Percentiles rank a stretch among this genome's conserved stretches.
These are phyloP conservation scores for Psammodynastes pulverulentus DNA, from an alignment of 2,113 vertebrate genomes.

Conservation along the genomic window DNA sequence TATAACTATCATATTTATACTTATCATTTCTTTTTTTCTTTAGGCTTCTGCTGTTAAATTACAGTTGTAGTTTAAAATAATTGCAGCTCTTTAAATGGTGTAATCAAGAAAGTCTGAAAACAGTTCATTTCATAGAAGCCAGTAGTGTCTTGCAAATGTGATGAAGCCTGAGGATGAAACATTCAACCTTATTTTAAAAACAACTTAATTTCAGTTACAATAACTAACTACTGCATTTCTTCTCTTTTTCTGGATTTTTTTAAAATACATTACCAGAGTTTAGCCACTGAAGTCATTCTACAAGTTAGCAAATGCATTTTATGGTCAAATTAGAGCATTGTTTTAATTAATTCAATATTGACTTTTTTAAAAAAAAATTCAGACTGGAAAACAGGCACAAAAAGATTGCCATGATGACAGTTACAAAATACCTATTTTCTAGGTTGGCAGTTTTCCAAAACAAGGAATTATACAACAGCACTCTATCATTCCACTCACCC, in stretches of 20 bases:
- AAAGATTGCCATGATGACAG: not conserved
- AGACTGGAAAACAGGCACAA: not conserved
- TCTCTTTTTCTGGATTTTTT: not conserved
- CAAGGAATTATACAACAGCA: not conserved
- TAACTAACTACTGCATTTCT: not conserved
- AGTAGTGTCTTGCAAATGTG: not conserved
- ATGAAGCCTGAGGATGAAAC: not conserved
- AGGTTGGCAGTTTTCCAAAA: not conserved
- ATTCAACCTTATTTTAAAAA: not conserved
- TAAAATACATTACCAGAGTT: not conserved
- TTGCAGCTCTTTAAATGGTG: not conserved
- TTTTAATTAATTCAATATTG: not conserved
- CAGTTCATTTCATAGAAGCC: not conserved
- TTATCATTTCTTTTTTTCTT: not conserved
- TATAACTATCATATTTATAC: not conserved
- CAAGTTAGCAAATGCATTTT: not conserved
- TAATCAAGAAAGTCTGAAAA: not conserved
- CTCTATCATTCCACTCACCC: not conserved
- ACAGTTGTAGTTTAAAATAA: not conserved
- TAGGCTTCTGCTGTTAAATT: not conserved
- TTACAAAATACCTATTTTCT: not conserved
- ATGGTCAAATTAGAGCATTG: not conserved
- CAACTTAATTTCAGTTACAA: not conserved
- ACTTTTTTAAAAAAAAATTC: no score
- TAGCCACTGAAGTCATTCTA: not conserved